phyloP scores from a whole-genome alignment of 1,140 invertebrate genomes.

The Mycetomoellerius zeteki region DNA sequence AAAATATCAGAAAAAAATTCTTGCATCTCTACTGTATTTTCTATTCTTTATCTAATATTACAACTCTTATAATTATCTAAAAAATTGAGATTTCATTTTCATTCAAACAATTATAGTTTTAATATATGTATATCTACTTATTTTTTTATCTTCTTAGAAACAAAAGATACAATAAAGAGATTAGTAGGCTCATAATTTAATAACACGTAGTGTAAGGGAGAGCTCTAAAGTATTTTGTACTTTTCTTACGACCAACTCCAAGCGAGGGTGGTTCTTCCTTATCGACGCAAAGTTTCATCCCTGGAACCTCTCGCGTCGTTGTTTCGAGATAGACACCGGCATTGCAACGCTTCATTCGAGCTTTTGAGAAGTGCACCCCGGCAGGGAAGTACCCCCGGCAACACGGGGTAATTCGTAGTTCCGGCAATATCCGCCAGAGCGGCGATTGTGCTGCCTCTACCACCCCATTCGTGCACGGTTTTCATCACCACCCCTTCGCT shows the following conservation, averaged over 20 bases:
- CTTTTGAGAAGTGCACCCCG: conserved; percentile 69
- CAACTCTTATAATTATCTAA: background rate
- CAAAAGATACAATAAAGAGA: background rate
- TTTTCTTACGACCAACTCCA: conserved; percentile 24
- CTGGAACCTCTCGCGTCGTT: conserved; percentile 42
- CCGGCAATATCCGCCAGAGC: conserved; percentile 81
- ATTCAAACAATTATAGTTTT: background rate
- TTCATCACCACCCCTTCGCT: conserved; percentile 6
- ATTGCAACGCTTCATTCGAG: conserved; percentile 52
- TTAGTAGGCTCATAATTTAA: background rate
- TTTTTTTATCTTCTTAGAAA: background rate
- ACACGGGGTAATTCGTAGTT: conserved; percentile 80
- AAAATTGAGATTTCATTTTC: background rate
- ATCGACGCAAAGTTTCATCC: conserved; percentile 68
- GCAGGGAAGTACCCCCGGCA: conserved; percentile 66
- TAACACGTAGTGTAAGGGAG: background rate
- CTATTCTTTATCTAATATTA: background rate
- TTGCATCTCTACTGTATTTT: background rate
- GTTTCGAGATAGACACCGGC: conserved; percentile 35
- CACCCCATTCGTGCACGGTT: background rate
- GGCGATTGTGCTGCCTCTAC: conserved; percentile 75
- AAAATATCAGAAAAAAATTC: background rate
- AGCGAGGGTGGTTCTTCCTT: conserved; percentile 68
- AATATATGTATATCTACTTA: background rate
- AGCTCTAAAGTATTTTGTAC: background rate